A percentile compares a stretch with the other conserved stretches of the same genome.
These are phyloP conservation scores for Macquaria ambigua DNA, from an alignment of 2,113 vertebrate genomes.

Conservation along the genomic window DNA sequence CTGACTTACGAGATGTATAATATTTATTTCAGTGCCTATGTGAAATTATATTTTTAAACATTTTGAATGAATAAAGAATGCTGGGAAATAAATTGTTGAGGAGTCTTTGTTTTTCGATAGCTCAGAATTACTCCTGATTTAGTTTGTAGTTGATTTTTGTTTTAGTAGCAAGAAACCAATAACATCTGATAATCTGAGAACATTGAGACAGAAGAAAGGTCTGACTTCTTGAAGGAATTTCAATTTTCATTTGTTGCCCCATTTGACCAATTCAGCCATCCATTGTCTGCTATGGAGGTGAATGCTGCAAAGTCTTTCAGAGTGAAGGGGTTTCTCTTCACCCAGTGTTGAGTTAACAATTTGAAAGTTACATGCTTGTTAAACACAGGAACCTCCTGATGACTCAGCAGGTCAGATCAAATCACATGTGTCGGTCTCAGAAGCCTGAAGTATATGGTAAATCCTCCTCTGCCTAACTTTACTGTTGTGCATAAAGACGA, in stretches of 20 bases:
- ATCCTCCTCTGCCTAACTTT: background rate
- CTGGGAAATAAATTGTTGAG: background rate
- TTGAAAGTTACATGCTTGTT: slow-evolving; percentile 18
- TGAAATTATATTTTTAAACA: slow-evolving; percentile 68
- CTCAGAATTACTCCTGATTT: background rate
- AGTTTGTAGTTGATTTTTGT: background rate
- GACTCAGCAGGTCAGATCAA: slow-evolving; percentile 7
- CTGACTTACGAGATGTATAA: slow-evolving; percentile 50
- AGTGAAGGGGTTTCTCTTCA: background rate
- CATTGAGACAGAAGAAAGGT: background rate
- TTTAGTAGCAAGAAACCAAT: background rate
- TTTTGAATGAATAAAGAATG: slow-evolving; percentile 75
- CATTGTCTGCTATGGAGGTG: background rate
- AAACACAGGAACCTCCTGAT: background rate
- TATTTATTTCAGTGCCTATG: slow-evolving; percentile 69
- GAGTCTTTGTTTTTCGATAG: background rate
- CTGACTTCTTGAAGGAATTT: background rate
- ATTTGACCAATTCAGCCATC: background rate
- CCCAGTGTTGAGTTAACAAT: background rate
- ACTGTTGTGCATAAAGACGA: background rate
- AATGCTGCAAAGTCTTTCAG: background rate
- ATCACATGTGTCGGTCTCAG: background rate
- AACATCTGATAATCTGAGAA: background rate
- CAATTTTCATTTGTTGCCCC: background rate
- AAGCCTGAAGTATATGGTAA: background rate